Base-by-base conservation (phyloP, 2,113 vertebrate genomes). In the Podocnemis expansa region DNA sequence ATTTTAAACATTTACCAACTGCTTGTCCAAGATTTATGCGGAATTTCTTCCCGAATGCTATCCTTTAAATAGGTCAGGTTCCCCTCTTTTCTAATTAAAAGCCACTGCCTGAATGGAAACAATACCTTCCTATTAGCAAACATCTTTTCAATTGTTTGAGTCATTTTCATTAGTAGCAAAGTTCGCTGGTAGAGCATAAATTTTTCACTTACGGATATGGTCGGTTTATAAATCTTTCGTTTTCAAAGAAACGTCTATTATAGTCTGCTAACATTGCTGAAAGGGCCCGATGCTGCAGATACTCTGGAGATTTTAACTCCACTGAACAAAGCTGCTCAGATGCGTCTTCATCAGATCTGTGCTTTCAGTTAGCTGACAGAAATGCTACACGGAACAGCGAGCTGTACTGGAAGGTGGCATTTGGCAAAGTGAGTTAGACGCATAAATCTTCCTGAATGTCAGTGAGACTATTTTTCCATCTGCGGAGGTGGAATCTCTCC, bases 1-100 rank as follows among this genome's bases (percentile, higher is more conserved):
- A 24, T 70, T 75, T 87, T 92, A 82, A 45, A n/a, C 88, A 94
- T 87, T 63, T 54, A 34, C 43, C 90, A 93, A 91, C 93, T 82
- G 67, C 2, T 0, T 82, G 85, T 63, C 80, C 67, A 41, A 91
- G 52, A 45, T 4, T 17, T 54, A 51, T 7, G 29, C 10, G n/a
- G 38, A 0, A 51, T 89, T 88, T 95, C 49, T 89, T 87, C 78
- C 63, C 84, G 84, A 93, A 67, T 78, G 88, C 89, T 34, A 14
- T 91, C 78, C 70, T 14, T 4, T 82, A 90, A 85, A 90, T 84
- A 89, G 84, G 89, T 95, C 93, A 87, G 89, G 54, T 6, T 41
- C 21, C n/a, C 91, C 75, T 25, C 19, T 78, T 78, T 70, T 82
- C 51, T 75, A 25, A 5, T 80, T 78, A 90, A 94, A 93, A 95